phyloP scores from a whole-genome alignment of 2,888 invertebrate species.

The Hartigia nigra region DNA sequence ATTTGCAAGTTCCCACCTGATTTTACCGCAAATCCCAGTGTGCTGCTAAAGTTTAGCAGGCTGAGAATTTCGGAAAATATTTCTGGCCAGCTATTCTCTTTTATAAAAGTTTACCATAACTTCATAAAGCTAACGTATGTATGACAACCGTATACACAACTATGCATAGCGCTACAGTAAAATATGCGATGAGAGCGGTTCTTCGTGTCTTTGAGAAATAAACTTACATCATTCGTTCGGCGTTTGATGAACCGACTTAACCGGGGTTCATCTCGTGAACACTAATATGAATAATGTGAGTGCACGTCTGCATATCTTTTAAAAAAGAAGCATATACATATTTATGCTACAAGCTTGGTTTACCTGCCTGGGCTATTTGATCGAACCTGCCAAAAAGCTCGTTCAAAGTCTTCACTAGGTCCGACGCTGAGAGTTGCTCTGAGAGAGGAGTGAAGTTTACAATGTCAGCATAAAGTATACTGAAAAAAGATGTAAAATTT shows the following conservation, averaged over 20 bases:
- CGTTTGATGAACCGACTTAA: neutral
- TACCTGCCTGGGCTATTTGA: slow-evolving; percentile 91
- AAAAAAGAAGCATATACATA: neutral
- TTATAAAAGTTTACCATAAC: neutral
- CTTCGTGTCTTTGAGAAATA: neutral
- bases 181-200: neutral
- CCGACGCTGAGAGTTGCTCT: slow-evolving; percentile 91
- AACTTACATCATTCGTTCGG: neutral
- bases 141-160: neutral
- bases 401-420: slow-evolving; percentile 94
- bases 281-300: neutral
- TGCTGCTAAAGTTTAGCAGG: neutral
- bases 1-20: neutral
- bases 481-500: slow-evolving; percentile 51
- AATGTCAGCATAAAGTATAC: slow-evolving; percentile 97
- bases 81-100: neutral
- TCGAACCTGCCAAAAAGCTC: slow-evolving; percentile 97
- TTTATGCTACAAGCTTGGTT: neutral
- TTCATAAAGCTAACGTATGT: neutral
- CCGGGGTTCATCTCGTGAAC: neutral
- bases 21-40: neutral
- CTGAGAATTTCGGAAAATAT: neutral
- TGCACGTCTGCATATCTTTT: neutral
- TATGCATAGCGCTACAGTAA: neutral
- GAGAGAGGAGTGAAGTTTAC: slow-evolving; percentile 98